phyloP scores from a whole-genome alignment of 2,888 invertebrate genomes.

The Plutella xylostella region DNA sequence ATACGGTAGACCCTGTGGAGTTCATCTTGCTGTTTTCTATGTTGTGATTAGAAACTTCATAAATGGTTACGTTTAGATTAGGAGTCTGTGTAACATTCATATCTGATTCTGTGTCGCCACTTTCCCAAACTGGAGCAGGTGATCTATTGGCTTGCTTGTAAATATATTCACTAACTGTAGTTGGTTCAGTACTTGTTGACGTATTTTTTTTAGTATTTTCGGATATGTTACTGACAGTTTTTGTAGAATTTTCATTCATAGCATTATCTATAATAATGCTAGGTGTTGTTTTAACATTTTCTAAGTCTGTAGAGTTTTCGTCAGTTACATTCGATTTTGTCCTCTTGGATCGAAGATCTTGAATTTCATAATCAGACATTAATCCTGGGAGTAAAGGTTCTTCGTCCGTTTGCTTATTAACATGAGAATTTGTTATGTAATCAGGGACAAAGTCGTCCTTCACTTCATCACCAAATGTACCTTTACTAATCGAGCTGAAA shows the following conservation, averaged over 20 bases:
- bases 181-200: conserved; percentile 42
- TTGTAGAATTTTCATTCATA: too few relatives aligned
- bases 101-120: not conserved
- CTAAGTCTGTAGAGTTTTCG: conserved; percentile 14
- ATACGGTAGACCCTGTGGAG: too few relatives aligned
- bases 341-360: conserved; percentile 44
- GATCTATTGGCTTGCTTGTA: conserved; percentile 35
- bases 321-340: conserved; percentile 20
- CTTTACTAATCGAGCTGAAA: not conserved
- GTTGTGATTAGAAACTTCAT: conserved; percentile 47
- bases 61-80: conserved; percentile 55
- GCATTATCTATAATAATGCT: too few relatives aligned
- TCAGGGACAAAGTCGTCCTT: conserved; percentile 57
- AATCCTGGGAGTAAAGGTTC: conserved; percentile 36
- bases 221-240: too few relatives aligned
- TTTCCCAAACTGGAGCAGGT: conserved; percentile 8
- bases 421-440: conserved; percentile 43
- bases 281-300: too few relatives aligned
- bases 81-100: conserved; percentile 22
- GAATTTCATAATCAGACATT: conserved; percentile 46
- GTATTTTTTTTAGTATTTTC: too few relatives aligned
- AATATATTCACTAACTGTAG: conserved; percentile 47
- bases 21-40: conserved; percentile 37
- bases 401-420: conserved; percentile 17
- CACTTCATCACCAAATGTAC: too few relatives aligned